Evolutionary conservation across 2,888 invertebrate genomes (phyloP), one percentile per base, ranked within the genome.

Genomic region (Stomorhina lunata): DNA sequence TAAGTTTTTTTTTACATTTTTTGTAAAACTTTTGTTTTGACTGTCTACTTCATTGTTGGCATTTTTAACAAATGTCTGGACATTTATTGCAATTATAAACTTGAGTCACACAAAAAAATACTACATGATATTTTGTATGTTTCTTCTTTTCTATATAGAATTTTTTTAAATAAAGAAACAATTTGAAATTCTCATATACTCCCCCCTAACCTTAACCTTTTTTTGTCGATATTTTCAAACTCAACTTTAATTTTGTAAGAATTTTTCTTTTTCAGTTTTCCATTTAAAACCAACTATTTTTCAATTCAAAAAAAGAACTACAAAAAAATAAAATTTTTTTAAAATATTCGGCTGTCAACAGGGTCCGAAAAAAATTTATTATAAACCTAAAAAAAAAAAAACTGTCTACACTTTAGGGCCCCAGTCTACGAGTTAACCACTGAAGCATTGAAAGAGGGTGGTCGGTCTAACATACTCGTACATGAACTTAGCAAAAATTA

Each of bases 11-110:
- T 34, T n/a, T 17, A 6, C 6, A 55, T 66, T 59, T 80, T 43
- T 48, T 22, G 4, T 6, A 20, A 50, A 40, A 55, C 9, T 80
- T 81, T 73, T 66, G 59, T 72, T 72, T 61, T 55, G 78, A 65
- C 73, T 82, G 78, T 72, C 81, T 77, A 63, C 53, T 48, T 63
- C 68, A 77, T 63, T 78, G 79, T 71, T 69, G 78, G 65, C 66
- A 79, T 82, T 82, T 73, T 66, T 40, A 75, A 79, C 65, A 66
- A 79, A 79, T 75, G 82, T 82, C 82, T 82, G 82, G 82, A 82
- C 78, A 82, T 82, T 79, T 82, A 82, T 82, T 82, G 82, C 82
- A 82, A 82, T 82, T 82, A 82, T 82, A 82, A 82, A 71, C 78
- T 82, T 82, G 81, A 82, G 78, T 73, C 81, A 78, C 48, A 81